Percentiles rank a stretch among this genome's conserved stretches.
These are phyloP conservation scores for Oconnorella tubifera DNA, from an alignment of 2,888 invertebrate species.

Conservation along the genomic window DNA sequence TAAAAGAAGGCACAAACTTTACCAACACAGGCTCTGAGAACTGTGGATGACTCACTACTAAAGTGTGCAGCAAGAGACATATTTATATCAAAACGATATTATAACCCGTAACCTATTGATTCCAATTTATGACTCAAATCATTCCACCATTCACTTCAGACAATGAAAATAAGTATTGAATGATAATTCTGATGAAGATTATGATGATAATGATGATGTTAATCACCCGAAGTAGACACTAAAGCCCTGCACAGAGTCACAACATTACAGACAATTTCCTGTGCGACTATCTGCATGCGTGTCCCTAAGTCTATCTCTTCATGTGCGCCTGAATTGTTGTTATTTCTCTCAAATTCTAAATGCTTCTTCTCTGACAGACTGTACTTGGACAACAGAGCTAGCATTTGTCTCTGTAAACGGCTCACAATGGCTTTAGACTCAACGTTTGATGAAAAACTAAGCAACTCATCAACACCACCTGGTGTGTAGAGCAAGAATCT, in stretches of 20 bases:
- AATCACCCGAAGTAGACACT: constrained; percentile 44
- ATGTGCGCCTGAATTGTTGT: constrained; percentile 1
- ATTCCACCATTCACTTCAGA: too few species aligned
- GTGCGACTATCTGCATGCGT: constrained; percentile 42
- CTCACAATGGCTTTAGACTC: constrained; percentile 45
- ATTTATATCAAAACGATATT: too few species aligned
- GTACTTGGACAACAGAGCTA: constrained; percentile 72
- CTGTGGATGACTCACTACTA: too few species aligned
- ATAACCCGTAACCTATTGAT: too few species aligned
- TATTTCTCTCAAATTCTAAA: constrained; percentile 28
- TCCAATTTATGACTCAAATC: too few species aligned
- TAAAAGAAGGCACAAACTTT: too few species aligned
- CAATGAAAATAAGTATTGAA: too few species aligned
- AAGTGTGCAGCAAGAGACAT: too few species aligned
- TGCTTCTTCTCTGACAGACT: constrained; percentile 43
- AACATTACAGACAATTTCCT: constrained; percentile 50
- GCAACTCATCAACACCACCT: constrained; percentile 37
- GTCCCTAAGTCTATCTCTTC: constrained; percentile 17
- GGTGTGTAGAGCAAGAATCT: too few species aligned
- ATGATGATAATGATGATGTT: too few species aligned
- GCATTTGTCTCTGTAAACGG: constrained; percentile 71
- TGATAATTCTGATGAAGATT: too few species aligned
- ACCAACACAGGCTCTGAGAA: too few species aligned
- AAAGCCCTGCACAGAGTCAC: constrained; percentile 49
- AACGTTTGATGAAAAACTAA: constrained; percentile 13